phyloP scores from a whole-genome alignment of 2,113 vertebrate species.

The Lycaon pictus region DNA sequence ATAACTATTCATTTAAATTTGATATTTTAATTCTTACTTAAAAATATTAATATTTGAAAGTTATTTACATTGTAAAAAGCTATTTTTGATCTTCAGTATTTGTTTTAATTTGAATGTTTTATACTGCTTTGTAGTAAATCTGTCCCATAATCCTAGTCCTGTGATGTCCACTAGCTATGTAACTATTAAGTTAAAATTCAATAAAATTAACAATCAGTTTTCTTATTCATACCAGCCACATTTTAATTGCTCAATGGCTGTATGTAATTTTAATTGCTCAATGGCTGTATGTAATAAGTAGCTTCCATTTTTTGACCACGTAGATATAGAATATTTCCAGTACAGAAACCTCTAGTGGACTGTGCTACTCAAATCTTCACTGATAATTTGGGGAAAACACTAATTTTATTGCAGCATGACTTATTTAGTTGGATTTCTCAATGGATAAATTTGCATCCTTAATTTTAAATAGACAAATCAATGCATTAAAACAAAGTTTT shows the following conservation, averaged over 20 bases:
- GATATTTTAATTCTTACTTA: background rate
- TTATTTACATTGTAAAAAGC: background rate
- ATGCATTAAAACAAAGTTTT: background rate
- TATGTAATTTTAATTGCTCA: background rate
- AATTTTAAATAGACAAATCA: background rate
- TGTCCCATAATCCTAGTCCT: background rate
- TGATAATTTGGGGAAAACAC: background rate
- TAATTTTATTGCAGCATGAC: background rate
- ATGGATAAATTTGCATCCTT: background rate
- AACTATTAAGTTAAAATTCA: background rate
- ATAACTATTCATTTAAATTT: background rate
- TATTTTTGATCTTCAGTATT: background rate
- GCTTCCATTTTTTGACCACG: background rate
- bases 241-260: background rate
- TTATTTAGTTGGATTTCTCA: background rate
- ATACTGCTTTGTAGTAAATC: background rate
- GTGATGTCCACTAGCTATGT: background rate
- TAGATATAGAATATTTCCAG: background rate
- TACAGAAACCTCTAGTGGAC: background rate
- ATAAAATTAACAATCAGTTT: background rate
- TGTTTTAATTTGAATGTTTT: background rate
- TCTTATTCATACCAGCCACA: background rate
- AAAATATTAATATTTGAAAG: background rate
- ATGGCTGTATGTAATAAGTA: background rate
- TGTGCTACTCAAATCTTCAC: background rate